Evolutionary conservation across 2,797 vertebrate genomes (phyloP).

Genomic region (Leptoclinus maculatus): DNA sequence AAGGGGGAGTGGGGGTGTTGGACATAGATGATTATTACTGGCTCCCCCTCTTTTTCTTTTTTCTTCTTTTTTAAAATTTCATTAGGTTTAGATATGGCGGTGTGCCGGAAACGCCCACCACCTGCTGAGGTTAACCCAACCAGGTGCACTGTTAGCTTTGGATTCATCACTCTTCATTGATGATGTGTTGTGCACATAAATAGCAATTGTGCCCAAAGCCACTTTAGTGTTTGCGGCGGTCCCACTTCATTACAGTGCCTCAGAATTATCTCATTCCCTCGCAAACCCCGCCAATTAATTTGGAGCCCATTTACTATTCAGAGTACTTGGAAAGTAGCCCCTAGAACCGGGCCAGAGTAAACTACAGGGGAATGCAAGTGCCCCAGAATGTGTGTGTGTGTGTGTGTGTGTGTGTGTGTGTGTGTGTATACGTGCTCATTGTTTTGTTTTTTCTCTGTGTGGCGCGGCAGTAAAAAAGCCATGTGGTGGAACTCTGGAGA

Average conservation of each 20-base stretch:
- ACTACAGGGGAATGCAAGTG: conserved; percentile 53
- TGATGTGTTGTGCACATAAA: conserved; percentile 56
- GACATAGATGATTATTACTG: conserved; percentile 59
- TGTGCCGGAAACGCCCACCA: conserved; percentile 33
- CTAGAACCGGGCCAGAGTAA: conserved; percentile 58
- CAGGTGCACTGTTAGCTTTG: conserved; percentile 57
- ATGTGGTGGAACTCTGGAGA: conserved; percentile 71
- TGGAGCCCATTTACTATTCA: conserved; percentile 70
- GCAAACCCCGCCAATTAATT: conserved; percentile 77
- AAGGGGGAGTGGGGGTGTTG: conserved; percentile 56
- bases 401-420: neutral
- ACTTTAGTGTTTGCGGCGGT: conserved; percentile 58
- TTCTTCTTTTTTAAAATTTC: conserved; percentile 14
- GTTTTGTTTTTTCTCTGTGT: conserved; percentile 40
- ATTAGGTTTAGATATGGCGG: conserved; percentile 46
- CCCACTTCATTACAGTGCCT: conserved; percentile 66
- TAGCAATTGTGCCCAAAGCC: conserved; percentile 49
- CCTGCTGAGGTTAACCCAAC: conserved; percentile 27
- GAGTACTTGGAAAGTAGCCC: conserved; percentile 62
- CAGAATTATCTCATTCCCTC: conserved; percentile 67
- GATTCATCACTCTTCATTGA: conserved; percentile 60
- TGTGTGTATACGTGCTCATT: conserved; percentile 35
- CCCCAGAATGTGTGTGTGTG: conserved; percentile 11
- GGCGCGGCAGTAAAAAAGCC: conserved; percentile 64
- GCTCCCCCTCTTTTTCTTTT: conserved; percentile 44